Base-by-base conservation (phyloP, 2,888 invertebrate species). In the Theodoxus fluviatilis region DNA sequence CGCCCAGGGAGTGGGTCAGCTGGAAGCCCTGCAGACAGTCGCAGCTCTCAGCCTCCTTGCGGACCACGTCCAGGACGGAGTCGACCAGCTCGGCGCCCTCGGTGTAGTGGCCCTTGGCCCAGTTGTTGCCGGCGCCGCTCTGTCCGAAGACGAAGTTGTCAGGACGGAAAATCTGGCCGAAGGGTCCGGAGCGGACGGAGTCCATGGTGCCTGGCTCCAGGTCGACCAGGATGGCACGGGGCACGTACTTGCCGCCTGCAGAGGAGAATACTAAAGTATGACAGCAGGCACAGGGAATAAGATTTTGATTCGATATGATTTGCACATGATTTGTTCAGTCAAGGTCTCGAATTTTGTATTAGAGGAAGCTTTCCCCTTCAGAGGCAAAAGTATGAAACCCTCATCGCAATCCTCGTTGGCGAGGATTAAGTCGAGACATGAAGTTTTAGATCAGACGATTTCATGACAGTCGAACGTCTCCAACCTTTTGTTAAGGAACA, bases 141-240 rank as follows among this genome's bases (percentile, higher is more conserved):
- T 83, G 81, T 57, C 82, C 82, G 87, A 95, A 95, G 22, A 96
- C 94, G 87, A 95, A 96, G 89, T 96, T 96, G 89, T 96, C 95
- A n/a, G 96, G 96, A 75, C 95, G 90, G 90, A 95, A 96, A 83
- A 96, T 93, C 87, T 95, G 92, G 9, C 94, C 94, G 88, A 94
- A 96, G 12, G 95, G 94, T 70, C 96, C 95, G 0, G 95, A 94
- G 76, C 95, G 91, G 76, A 96, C 95, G 0, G 95, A 94, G 89
- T 96, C 96, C 96, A 96, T 96, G 81, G 96, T 96, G 79, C 96
- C 96, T 65, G 96, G 96, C 88, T 96, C 96, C 85, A 96, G 89
- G 86, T 96, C 96, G 76, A 96, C 94, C 75, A 96, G 91, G 85
- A 96, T 92, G 82, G 96, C 95, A 78, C 96, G 91, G 18, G 96